phyloP scores from a whole-genome alignment of 2,113 vertebrate genomes.

The Perca flavescens region DNA sequence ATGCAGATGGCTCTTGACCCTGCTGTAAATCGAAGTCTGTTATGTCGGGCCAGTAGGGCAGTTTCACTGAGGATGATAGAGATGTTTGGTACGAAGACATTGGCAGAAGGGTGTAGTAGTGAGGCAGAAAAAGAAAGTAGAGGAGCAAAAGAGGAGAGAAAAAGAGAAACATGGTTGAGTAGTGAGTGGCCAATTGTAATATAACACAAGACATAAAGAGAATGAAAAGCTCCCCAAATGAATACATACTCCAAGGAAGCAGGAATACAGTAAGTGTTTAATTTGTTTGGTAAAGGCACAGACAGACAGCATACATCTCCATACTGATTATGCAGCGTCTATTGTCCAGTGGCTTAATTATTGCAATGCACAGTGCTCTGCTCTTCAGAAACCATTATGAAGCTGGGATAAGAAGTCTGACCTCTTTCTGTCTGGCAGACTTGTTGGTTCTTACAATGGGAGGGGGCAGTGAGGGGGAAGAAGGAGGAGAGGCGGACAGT shows the following conservation, averaged over 20 bases:
- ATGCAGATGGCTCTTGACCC: constrained; percentile 26
- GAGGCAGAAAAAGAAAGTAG: not conserved
- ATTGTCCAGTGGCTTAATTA: constrained; percentile 76
- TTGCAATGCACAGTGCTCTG: constrained; percentile 63
- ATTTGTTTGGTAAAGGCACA: constrained; percentile 56
- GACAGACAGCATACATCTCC: constrained; percentile 67
- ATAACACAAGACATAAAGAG: constrained; percentile 41
- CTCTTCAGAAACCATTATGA: constrained; percentile 79
- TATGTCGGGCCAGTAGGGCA: constrained; percentile 14
- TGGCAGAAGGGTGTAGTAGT: constrained; percentile 7
- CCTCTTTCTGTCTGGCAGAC: constrained; percentile 74
- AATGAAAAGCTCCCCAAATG: constrained; percentile 59
- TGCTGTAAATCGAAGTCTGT: constrained; percentile 17
- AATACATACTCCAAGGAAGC: constrained; percentile 67
- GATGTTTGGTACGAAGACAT: constrained; percentile 34
- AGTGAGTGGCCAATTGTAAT: constrained; percentile 25
- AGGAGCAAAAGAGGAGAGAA: not conserved
- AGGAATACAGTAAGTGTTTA: constrained; percentile 58
- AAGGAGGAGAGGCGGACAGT: not conserved
- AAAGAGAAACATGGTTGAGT: constrained; percentile 8
- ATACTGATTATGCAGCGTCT: constrained; percentile 75
- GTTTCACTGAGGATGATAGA: not conserved
- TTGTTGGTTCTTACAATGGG: constrained; percentile 71
- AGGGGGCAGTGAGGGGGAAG: constrained; percentile 27
- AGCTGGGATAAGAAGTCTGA: constrained; percentile 76